Conservation (phyloP, 2,888 invertebrate species). For the Salticus scenicus region DNA sequence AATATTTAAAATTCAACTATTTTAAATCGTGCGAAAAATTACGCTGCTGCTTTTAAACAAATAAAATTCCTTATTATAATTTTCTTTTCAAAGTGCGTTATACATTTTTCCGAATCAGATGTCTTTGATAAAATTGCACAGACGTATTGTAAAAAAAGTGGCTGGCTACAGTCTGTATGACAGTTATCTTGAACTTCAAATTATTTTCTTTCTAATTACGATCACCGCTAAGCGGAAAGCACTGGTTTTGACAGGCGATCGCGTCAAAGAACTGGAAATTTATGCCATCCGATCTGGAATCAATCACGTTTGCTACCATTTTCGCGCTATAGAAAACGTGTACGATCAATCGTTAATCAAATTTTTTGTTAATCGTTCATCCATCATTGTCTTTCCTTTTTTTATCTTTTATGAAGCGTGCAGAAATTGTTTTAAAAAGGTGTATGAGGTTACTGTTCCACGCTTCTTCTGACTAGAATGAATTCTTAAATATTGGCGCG, state of each 20-base stretch:
- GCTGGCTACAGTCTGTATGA: too few species aligned
- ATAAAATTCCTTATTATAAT: too few species aligned
- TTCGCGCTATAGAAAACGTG: constrained; percentile 25
- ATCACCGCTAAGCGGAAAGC: background rate
- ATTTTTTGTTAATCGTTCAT: constrained; percentile 30
- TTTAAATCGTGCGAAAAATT: too few species aligned
- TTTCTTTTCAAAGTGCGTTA: too few species aligned
- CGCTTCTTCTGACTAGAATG: too few species aligned
- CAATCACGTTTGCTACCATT: background rate
- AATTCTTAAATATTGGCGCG: too few species aligned
- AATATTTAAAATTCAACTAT: too few species aligned
- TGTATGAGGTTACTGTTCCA: background rate
- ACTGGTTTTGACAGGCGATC: background rate
- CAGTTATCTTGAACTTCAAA: too few species aligned
- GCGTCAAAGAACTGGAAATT: background rate
- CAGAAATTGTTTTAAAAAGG: background rate
- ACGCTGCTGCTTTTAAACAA: too few species aligned
- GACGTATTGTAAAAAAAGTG: too few species aligned
- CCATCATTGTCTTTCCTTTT: constrained; percentile 45
- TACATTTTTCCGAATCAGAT: too few species aligned
- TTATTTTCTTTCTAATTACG: background rate
- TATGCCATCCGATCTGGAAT: background rate
- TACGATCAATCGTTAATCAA: constrained; percentile 35
- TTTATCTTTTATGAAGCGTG: background rate
- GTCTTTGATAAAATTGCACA: too few species aligned